Base-by-base conservation (phyloP, 2,113 vertebrate genomes). In the Platanista minor region DNA sequence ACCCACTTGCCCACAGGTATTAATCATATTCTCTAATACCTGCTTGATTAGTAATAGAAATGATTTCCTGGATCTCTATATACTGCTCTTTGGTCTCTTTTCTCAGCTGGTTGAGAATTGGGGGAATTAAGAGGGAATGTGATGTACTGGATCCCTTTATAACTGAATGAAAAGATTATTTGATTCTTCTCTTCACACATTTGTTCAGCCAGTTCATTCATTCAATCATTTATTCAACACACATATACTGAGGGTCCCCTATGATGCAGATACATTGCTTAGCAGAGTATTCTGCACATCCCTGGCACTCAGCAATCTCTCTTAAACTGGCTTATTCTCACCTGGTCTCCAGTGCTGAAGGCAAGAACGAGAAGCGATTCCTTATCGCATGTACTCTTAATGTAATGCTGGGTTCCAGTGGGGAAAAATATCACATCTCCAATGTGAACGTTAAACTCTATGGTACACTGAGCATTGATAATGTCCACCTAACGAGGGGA, bases 351-450 rank as follows among this genome's bases (percentile, higher is more conserved):
- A 2, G 98, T 98, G 46, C 96, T 98, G 96, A 98, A 99, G 94
- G 98, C 98, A 18, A 99, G 95, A 71, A 98, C 77, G 78, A 98
- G 67, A 27, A 98, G 10, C 74, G 99, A 90, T 64, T 99, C 98
- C 54, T 98, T 98, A 1, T 97, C 97, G 1, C 98, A 98, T 0
- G 96, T 12, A 41, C 97, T 99, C 90, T 98, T 98, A 89, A 99
- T 62, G 2, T 98, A 99, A 91, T 98, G 98, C 54, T 98, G 98
- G 14, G 97, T 98, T 72, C 98, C 98, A 23, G 96, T 72, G 0
- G 99, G 98, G 87, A 98, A 99, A 93, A 98, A 99, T 1, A 98
- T 84, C 81, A 98, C 98, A 80, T 99, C 98, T 43, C 98, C 98
- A 18, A 97, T 71, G 13, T 95, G 96, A 8, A 98, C 96, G 23